A percentile compares a stretch with the other conserved stretches of the same genome.
Evolutionary conservation across 2,888 invertebrate species (phyloP).

Genomic region (Zygaena filipendulae): DNA sequence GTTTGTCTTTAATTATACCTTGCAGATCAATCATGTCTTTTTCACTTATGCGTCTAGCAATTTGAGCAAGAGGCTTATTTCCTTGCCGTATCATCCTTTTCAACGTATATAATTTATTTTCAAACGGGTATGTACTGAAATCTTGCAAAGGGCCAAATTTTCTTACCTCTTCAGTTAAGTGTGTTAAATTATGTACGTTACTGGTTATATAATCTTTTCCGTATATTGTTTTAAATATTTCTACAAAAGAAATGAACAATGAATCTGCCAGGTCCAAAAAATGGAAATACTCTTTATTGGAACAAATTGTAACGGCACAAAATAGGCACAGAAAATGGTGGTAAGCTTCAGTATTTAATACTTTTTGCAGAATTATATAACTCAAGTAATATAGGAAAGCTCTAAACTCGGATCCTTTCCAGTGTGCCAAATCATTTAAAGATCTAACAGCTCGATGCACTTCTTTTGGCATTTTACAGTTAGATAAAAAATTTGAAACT

Average conservation of each 20-base stretch:
- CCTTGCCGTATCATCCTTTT: slow-evolving; percentile 13
- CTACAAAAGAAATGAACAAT: slow-evolving; percentile 7
- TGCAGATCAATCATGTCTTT: not conserved
- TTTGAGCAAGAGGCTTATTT: slow-evolving; percentile 12
- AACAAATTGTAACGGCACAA: slow-evolving; percentile 2
- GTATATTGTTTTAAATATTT: slow-evolving; percentile 10
- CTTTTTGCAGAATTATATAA: slow-evolving; percentile 7
- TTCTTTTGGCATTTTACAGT: slow-evolving; percentile 6
- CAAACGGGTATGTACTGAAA: slow-evolving; percentile 14
- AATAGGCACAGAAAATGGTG: slow-evolving; percentile 6
- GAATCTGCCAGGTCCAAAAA: slow-evolving; percentile 3
- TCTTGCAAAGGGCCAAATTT: slow-evolving; percentile 12
- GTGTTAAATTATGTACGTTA: slow-evolving; percentile 17
- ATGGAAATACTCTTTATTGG: not conserved
- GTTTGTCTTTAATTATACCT: not conserved
- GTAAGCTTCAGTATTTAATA: slow-evolving; percentile 3
- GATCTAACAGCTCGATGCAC: slow-evolving; percentile 8
- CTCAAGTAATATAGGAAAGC: slow-evolving; percentile 15
- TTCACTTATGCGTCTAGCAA: slow-evolving; percentile 8
- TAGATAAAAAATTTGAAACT: slow-evolving; percentile 2
- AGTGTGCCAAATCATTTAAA: slow-evolving; percentile 6
- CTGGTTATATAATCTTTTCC: slow-evolving; percentile 14
- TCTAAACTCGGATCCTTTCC: slow-evolving; percentile 17
- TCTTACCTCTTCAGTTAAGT: slow-evolving; percentile 14
- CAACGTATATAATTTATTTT: slow-evolving; percentile 12